phyloP scores from a whole-genome alignment of 2,888 invertebrate species.

The Prosopocoilus inquinatus region DNA sequence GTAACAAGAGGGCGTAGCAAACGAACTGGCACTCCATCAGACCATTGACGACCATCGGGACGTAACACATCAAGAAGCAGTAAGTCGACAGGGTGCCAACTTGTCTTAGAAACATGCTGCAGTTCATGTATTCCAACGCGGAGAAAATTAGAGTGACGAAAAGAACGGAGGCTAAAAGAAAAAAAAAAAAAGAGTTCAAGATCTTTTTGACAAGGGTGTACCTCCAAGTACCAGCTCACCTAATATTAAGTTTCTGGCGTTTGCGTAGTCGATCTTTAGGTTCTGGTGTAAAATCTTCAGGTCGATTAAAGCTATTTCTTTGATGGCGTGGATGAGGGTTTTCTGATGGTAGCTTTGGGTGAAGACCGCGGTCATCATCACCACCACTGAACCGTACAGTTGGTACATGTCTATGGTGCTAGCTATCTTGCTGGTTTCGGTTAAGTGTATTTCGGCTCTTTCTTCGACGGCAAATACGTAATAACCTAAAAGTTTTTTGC shows the following conservation, averaged over 20 bases:
- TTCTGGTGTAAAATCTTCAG: slow-evolving; percentile 1
- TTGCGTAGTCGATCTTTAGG: slow-evolving; percentile 15
- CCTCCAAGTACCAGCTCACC: slow-evolving; percentile 5
- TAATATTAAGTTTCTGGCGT: slow-evolving; percentile 11
- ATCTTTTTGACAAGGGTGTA: background rate
- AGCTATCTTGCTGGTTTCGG: slow-evolving; percentile 18
- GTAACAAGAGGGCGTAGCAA: slow-evolving; percentile 13
- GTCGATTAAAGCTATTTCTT: slow-evolving; percentile 18
- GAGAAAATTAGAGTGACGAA: slow-evolving; percentile 10
- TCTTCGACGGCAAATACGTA: slow-evolving; percentile 18
- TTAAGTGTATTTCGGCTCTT: background rate
- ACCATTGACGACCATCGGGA: slow-evolving; percentile 21
- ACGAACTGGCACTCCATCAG: slow-evolving; percentile 23
- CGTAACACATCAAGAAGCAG: slow-evolving; percentile 23
- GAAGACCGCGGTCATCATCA: slow-evolving; percentile 15
- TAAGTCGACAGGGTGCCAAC: slow-evolving; percentile 18
- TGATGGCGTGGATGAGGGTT: slow-evolving; percentile 12
- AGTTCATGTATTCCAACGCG: slow-evolving; percentile 24
- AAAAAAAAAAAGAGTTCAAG: background rate
- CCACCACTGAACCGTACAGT: slow-evolving; percentile 19
- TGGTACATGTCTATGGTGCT: slow-evolving; percentile 23
- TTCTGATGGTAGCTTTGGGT: slow-evolving; percentile 18
- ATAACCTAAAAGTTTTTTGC: slow-evolving; percentile 14
- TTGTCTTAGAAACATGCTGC: slow-evolving; percentile 23
- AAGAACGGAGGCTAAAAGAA: slow-evolving; percentile 9